Evolutionary conservation across 2,797 vertebrate species (phyloP), one percentile per base, ranked within the genome.

Genomic region (Pteropus rufus): DNA sequence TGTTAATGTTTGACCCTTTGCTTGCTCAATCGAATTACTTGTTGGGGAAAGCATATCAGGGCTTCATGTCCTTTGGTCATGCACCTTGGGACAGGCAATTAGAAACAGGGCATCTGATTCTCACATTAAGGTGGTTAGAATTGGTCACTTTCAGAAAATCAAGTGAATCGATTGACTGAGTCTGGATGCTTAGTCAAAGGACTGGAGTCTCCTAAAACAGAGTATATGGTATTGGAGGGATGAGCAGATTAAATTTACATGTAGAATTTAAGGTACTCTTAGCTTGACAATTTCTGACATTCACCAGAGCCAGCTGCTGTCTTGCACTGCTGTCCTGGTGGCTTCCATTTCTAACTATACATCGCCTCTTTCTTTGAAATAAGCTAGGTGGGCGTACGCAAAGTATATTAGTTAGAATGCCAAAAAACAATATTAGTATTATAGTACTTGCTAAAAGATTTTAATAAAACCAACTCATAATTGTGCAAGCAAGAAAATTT

Each of bases 401-500:
- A 75, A 93, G 36, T 89, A 3, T 23, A 36, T 83, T 56, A 56
- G 2, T 91, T 89, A 95, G 26, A 93, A 79, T 88, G 56, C 64
- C 72, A 93, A 58, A n/a, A 85, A 41, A 72, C 58, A 49, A 64
- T 64, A 49, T 36, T 69, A 84, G n/a, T 19, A 31, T 82, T 91
- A 36, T 34, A 34, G 81, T 86, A 58, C 44, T 60, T 82, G 72
- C n/a, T 82, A 44, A 44, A 81, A 70, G 31, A 69, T 72, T 64
- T 26, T 90, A 75, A 72, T 88, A 88, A 85, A 95, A 81, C 24
- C 36, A 70, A 62, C 39, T 89, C 24, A 91, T 56, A 92, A 79
- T 64, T 82, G 14, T 49, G 0, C 4, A 23, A 52, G 56, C 64
- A 94, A 86, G 81, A 62, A 91, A 60, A 90, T 92, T 75, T 91